Base-by-base conservation (phyloP, 2,113 vertebrate genomes). In the Hemiscyllium ocellatum region DNA sequence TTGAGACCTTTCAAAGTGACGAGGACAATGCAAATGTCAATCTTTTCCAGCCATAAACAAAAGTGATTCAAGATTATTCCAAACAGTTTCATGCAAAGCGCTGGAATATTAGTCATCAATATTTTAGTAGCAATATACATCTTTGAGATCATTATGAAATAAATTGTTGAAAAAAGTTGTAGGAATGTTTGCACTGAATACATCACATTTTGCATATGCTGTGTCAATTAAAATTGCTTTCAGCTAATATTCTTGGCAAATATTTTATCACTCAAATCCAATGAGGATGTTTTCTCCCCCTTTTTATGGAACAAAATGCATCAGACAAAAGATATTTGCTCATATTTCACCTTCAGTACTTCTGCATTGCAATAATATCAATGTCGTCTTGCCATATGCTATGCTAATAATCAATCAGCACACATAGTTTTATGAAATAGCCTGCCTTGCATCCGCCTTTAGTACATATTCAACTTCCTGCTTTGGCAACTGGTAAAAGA, bases 191-290 rank as follows among this genome's bases (percentile, higher is more conserved):
- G 66, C 66, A 69, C n/a, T 94, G 91, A 94, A 69, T 68, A 70
- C 65, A 94, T 5, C 37, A 94, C 37, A 94, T 47, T 94, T 37
- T 70, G 65, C 24, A 94, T 69, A 69, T 94, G 66, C n/a, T 70
- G 66, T 70, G 66, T 94, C n/a, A 94, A 70, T 37, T 94, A 70
- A 94, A 94, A 94, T 69, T 69, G 91, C 91, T 94, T 94, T 94
- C 90, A 94, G 61, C 90, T 94, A 94, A 94, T 94, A 94, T 70
- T 94, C 93, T 95, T 50, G 24, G 94, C 47, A 72, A 95, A 72
- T 72, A 94, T 94, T 94, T 70, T 94, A 47, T 95, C 69, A 72
- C 37, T 47, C 94, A 72, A 95, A 72, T 76, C 69, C 94, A 72
- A 95, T 47, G 19, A 95, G 33, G 37, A 72, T 76, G 94, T 95